Evolutionary conservation across 1,140 invertebrate species (phyloP).

Genomic region (Sarcophaga peregrina): DNA sequence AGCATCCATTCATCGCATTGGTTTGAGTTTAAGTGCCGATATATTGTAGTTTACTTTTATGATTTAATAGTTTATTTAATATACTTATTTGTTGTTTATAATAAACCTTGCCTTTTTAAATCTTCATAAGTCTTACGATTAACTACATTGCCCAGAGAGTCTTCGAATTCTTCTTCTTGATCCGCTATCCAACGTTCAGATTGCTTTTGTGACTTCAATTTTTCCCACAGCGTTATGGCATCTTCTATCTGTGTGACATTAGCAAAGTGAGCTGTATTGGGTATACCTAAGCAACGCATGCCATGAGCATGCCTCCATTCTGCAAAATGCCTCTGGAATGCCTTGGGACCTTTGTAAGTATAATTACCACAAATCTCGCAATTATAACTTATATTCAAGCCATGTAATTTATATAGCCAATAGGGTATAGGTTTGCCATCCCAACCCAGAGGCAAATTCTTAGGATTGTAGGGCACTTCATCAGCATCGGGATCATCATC

Average conservation of each 20-base stretch:
- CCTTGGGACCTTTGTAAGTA: conserved; percentile 99
- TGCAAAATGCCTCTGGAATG: conserved; percentile 99
- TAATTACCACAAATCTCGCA: conserved; percentile 99
- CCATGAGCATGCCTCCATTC: conserved; percentile 99
- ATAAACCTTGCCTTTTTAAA: conserved; percentile 95
- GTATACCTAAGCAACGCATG: conserved; percentile 98
- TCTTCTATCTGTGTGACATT: conserved; percentile 99
- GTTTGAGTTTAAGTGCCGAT: conserved; percentile 52
- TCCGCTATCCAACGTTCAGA: conserved; percentile 96
- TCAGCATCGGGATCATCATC: conserved; percentile 88
- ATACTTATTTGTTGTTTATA: conserved; percentile 71
- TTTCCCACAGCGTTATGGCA: conserved; percentile 96
- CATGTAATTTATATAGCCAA: conserved; percentile 99
- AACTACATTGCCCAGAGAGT: conserved; percentile 98
- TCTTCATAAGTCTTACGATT: conserved; percentile 99
- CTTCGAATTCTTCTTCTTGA: conserved; percentile 98
- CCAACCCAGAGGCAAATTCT: conserved; percentile 98
- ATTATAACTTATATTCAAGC: conserved; percentile 98
- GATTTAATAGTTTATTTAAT: conserved; percentile 1
- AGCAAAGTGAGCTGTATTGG: conserved; percentile 99
- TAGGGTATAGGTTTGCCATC: conserved; percentile 99
- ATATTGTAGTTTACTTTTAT: conserved; percentile 44
- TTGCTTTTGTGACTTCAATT: conserved; percentile 94
- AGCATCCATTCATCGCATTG: conserved; percentile 49
- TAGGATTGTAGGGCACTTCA: conserved; percentile 98